Base-by-base conservation (phyloP, 2,888 invertebrate genomes). In the Drosophila falleni region DNA sequence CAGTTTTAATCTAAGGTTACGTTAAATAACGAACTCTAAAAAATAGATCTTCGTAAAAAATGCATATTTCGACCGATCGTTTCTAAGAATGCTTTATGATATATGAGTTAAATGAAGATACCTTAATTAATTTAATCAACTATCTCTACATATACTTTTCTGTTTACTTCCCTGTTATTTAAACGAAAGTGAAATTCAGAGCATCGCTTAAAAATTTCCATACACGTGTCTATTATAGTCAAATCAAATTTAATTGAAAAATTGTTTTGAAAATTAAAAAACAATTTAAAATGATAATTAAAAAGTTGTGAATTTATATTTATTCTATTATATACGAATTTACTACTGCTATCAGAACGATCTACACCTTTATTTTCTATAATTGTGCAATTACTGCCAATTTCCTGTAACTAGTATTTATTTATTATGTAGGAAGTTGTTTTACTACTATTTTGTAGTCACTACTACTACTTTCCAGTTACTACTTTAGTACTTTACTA, bases 191-290 rank as follows among this genome's bases (percentile, higher is more conserved):
- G 23, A 23, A 13, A 44, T 23, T 44, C 23, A 13, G 23, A 44
- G 5, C 31, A 11, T 15, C 10, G 31, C 15, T 15, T 11, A 2
- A 31, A 16, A 33, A 16, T 31, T 31, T 11, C 31, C 23, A 31
- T 33, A 49, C 31, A 49, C 15, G 16, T 50, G n/a, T 31, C 31
- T 10, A 42, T 23, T 55, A n/a, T 42, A 55, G 42, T 31, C 31
- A 19, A 54, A 42, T 54, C 16, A 31, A 19, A 41, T 44, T 19
- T 10, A 44, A 55, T 31, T 55, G 9, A 31, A n/a, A 33, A 31
- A 13, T n/a, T 33, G 15, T n/a, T 15, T 9, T 16, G 31, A 1
- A 13, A 11, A 19, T 42, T 15, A 15, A 33, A 44, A 44, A 33
- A 33, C 15, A 33, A 19, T 35, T 33, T 19, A 8, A 8, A 29